Conservation (phyloP, 2,113 vertebrate genomes). For the Kryptolebias marmoratus region DNA sequence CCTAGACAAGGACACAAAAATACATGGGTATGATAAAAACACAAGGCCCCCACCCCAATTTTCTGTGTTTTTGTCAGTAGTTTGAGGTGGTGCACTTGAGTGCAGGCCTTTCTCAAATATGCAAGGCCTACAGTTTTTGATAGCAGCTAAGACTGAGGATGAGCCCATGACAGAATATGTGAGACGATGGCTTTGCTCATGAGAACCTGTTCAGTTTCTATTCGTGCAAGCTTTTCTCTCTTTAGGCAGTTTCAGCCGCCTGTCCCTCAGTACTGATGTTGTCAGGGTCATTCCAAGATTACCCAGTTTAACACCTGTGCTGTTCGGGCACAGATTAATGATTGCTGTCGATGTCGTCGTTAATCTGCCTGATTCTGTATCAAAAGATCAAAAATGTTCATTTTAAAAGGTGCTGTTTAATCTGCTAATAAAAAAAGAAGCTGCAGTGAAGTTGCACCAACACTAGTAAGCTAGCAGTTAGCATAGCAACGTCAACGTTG, state of each 20-base stretch:
- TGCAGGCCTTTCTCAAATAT: conserved; percentile 29
- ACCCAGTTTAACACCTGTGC: too few relatives aligned
- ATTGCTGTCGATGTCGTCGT: background rate
- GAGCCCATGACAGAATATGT: conserved; percentile 12
- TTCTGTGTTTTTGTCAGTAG: background rate
- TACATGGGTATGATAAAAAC: too few relatives aligned
- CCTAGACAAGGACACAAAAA: too few relatives aligned
- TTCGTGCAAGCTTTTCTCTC: background rate
- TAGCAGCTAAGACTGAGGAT: background rate
- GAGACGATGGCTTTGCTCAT: background rate
- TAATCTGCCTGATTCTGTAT: too few relatives aligned
- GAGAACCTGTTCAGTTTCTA: background rate
- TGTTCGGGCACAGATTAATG: background rate
- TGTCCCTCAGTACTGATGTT: background rate
- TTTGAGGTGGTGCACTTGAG: conserved; percentile 18
- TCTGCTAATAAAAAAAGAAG: too few relatives aligned
- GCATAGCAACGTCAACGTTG: too few relatives aligned
- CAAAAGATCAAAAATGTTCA: too few relatives aligned
- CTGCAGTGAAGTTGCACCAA: too few relatives aligned
- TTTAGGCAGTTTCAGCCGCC: background rate
- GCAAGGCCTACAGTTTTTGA: conserved; percentile 40
- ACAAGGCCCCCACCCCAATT: background rate
- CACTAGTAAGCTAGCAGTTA: too few relatives aligned
- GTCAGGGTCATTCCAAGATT: background rate
- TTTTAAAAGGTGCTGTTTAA: too few relatives aligned